Evolutionary conservation across 2,797 vertebrate species (phyloP).

Genomic region (Parauchenoglanis punctatus): DNA sequence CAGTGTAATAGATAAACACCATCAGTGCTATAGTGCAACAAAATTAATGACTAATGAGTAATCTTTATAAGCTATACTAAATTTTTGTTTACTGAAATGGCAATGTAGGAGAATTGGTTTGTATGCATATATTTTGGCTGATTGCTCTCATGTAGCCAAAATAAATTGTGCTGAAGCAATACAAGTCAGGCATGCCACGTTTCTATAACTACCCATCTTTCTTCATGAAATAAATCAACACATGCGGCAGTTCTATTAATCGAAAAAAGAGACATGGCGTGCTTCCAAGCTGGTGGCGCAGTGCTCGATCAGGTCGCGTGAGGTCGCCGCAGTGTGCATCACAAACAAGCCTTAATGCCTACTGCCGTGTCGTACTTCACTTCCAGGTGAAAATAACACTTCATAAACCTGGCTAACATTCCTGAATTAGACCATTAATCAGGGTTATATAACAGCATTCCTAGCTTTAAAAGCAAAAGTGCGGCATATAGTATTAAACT

Average conservation of each 20-base stretch:
- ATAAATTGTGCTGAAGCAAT: neutral
- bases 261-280: conserved; percentile 15
- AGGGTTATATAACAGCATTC: neutral
- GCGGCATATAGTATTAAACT: neutral
- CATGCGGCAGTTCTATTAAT: neutral
- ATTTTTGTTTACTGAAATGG: neutral
- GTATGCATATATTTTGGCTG: neutral
- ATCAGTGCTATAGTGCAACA: neutral
- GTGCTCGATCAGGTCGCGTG: conserved; percentile 46
- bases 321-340: conserved; percentile 54
- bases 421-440: neutral
- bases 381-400: conserved; percentile 16
- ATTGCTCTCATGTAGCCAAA: neutral
- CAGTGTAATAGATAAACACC: neutral
- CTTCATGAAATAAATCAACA: neutral
- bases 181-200: neutral
- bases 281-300: conserved; percentile 47
- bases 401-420: neutral
- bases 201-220: neutral
- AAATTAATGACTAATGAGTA: neutral
- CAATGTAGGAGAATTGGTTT: neutral
- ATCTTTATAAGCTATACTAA: neutral
- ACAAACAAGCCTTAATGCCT: neutral
- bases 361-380: neutral
- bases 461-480: neutral